Percentiles rank a stretch among this genome's conserved stretches.
Conservation (phyloP, 1,140 invertebrate genomes). For the Drosophila pachea region DNA sequence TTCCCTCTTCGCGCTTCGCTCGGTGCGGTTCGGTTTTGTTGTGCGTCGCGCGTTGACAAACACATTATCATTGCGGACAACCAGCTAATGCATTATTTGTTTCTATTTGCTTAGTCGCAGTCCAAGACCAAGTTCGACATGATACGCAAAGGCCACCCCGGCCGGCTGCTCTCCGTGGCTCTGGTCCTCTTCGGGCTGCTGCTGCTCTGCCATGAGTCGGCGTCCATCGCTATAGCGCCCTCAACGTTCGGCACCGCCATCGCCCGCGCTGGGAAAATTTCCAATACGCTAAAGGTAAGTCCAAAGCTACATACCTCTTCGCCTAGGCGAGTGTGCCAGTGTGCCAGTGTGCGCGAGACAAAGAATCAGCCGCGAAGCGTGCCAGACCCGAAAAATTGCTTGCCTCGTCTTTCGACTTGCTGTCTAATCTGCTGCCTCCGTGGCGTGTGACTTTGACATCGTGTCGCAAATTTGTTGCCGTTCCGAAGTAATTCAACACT, state of each 20-base stretch:
- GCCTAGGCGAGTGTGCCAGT: background rate
- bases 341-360: conserved; percentile 22
- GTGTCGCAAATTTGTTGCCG: conserved; percentile 61
- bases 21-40: conserved; percentile 47
- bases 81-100: conserved; percentile 63
- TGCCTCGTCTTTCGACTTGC: conserved; percentile 45
- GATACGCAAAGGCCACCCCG: conserved; percentile 46
- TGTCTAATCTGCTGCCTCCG: conserved; percentile 39
- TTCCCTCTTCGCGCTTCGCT: conserved; percentile 8
- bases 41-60: conserved; percentile 48
- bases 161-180: conserved; percentile 33
- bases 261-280: conserved; percentile 81
- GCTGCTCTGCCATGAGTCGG: conserved; percentile 46
- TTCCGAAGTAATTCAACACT: conserved; percentile 50
- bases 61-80: conserved; percentile 41
- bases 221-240: conserved; percentile 80
- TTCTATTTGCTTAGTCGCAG: conserved; percentile 55
- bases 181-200: conserved; percentile 37
- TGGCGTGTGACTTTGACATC: conserved; percentile 61
- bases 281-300: conserved; percentile 81
- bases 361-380: conserved; percentile 47
- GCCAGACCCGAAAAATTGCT: conserved; percentile 50
- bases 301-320: conserved; percentile 6
- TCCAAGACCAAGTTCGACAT: conserved; percentile 42
- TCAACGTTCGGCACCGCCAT: conserved; percentile 82